Percentiles rank a stretch among this genome's conserved stretches.
Conservation (phyloP, 1,140 invertebrate genomes). For the Apocrypta bakeri region DNA sequence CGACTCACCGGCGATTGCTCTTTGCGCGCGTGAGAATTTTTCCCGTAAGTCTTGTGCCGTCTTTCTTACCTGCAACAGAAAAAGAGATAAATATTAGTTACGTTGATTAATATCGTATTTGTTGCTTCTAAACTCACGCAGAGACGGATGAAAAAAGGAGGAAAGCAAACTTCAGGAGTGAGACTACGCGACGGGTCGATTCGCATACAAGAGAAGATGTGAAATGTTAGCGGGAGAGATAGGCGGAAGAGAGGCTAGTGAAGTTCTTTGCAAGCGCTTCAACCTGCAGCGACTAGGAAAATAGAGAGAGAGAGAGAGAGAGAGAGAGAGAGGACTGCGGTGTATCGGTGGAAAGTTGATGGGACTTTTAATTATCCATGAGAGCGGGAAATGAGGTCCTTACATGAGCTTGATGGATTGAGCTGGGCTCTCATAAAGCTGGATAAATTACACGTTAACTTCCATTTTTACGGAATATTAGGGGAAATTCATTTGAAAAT, state of each 20-base stretch:
- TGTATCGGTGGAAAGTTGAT: conserved; percentile 34
- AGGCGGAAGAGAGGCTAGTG: neutral
- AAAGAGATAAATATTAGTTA: neutral
- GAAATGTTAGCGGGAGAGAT: neutral
- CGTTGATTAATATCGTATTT: neutral
- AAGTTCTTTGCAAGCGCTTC: neutral
- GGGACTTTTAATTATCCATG: conserved; percentile 45
- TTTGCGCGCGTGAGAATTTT: no score
- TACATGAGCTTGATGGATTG: conserved; percentile 19
- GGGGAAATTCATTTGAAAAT: conserved; percentile 4
- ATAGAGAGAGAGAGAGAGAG: neutral
- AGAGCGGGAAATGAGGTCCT: neutral
- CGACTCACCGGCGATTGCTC: neutral
- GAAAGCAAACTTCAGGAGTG: neutral
- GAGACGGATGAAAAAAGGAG: conserved; percentile 2
- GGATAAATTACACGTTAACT: conserved; percentile 41
- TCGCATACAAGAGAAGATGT: neutral
- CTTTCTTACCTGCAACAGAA: neutral
- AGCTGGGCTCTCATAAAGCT: conserved; percentile 6
- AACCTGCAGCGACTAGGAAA: neutral
- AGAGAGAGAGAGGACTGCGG: neutral
- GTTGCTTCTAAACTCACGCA: no score
- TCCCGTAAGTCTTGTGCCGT: no score
- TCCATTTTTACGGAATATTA: conserved; percentile 35
- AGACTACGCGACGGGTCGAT: neutral